Percentiles rank a stretch among this genome's conserved stretches.
phyloP scores from a whole-genome alignment of 2,888 invertebrate species.

The Hemithea aestivaria region DNA sequence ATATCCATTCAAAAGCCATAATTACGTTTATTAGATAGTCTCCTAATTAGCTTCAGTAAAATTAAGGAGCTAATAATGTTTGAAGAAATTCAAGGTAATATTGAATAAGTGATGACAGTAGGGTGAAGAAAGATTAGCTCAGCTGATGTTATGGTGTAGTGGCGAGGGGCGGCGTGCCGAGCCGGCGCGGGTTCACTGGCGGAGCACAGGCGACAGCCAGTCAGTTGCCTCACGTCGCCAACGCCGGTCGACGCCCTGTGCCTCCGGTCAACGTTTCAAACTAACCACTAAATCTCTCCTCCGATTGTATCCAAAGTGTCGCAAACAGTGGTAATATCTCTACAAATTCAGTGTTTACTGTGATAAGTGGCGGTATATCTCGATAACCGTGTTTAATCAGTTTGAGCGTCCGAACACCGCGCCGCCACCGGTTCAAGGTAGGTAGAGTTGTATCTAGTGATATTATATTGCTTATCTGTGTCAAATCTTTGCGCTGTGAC shows the following conservation, averaged over 20 bases:
- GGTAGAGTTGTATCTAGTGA: constrained; percentile 25
- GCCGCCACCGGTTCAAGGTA: constrained; percentile 37
- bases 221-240: constrained; percentile 54
- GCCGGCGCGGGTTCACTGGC: constrained; percentile 25
- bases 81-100: constrained; percentile 18
- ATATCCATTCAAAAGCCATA: constrained; percentile 6
- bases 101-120: constrained; percentile 11
- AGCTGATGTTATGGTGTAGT: constrained; percentile 45
- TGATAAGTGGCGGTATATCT: constrained; percentile 33
- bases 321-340: constrained; percentile 29
- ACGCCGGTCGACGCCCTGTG: constrained; percentile 39
- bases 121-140: constrained; percentile 30
- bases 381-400: constrained; percentile 18
- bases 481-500: constrained; percentile 26
- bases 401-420: constrained; percentile 19
- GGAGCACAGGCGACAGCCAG: constrained; percentile 29
- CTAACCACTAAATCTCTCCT: constrained; percentile 22
- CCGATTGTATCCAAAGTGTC: constrained; percentile 32
- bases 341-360: constrained; percentile 30
- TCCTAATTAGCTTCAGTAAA: constrained; percentile 16
- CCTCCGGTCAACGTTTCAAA: constrained; percentile 23
- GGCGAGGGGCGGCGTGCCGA: constrained; percentile 30
- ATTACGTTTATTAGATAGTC: constrained; percentile 12
- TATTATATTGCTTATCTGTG: constrained; percentile 27
- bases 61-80: constrained; percentile 13